Base-by-base conservation (phyloP, 2,113 vertebrate species). In the Petroica traversi region DNA sequence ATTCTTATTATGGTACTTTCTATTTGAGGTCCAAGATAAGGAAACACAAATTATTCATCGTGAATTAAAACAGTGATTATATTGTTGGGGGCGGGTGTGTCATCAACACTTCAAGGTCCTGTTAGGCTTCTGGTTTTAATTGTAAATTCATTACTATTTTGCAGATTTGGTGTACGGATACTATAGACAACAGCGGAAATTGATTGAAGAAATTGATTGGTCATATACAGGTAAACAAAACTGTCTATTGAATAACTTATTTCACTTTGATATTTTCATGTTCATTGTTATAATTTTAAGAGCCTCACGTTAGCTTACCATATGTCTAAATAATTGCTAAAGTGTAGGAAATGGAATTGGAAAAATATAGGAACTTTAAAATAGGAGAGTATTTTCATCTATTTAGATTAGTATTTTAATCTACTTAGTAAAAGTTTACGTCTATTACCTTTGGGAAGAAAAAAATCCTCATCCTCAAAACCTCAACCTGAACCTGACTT, bases 191-290 rank as follows among this genome's bases (percentile, higher is more conserved):
- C 99, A 99, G 73, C 97, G 99, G 86, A 99, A 99, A 97, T 97
- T 99, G 97, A 97, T 98, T 73, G 99, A 99, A 93, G 99, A 99
- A 84, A 98, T 99, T 73, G 99, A 99, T 89, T 99, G 99, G 99
- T 99, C 99, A 9, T 99, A 99, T 9, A 98, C 98, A 96, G 99
- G 99, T 99, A 98, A 98, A 90, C 5, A 80, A 31, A 90, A 45
- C 29, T 79, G 38, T 46, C 16, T 75, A 3, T 5, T 41, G 28
- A 87, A 81, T 23, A 64, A 58, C 6, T 68, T 67, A 29, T 0
- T 76, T 62, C 3, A 4, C 31, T 75, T 74, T 62, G 48, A 34
- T 75, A 69, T 64, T 89, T 95, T 49, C 6, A 3, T 14, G 6
- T 55, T 73, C 23, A 29, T 26, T 89, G 9, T 72, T 92, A 10